These are phyloP conservation scores for Tachina fera DNA, from an alignment of 2,888 invertebrate genomes.

Conservation along the genomic window DNA sequence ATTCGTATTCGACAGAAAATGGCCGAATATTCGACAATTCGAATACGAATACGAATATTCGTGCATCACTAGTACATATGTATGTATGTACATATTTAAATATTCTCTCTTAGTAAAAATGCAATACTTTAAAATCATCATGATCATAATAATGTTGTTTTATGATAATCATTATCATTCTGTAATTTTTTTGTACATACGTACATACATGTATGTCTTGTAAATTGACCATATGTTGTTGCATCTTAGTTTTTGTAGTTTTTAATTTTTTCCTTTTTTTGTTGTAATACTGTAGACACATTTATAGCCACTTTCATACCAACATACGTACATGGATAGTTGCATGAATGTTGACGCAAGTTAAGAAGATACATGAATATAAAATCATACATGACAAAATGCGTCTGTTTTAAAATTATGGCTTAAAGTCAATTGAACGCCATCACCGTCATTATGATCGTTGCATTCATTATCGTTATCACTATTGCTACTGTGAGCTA, in stretches of 20 bases:
- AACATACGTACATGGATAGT: constrained; percentile 15
- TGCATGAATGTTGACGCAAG: constrained; percentile 31
- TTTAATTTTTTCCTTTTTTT: too few species aligned
- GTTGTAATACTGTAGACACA: constrained; percentile 18
- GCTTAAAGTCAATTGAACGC: constrained; percentile 52
- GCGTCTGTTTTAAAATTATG: constrained; percentile 62
- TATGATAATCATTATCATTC: constrained; percentile 40
- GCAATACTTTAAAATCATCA: constrained; percentile 56
- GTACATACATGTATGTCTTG: background rate
- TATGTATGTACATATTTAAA: constrained; percentile 2
- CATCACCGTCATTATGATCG: constrained; percentile 27
- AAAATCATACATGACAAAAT: constrained; percentile 68
- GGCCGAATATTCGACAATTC: too few species aligned
- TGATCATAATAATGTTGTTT: constrained; percentile 42
- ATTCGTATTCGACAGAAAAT: too few species aligned
- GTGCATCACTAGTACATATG: too few species aligned
- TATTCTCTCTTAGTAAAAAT: constrained; percentile 37
- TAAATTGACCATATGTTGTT: constrained; percentile 62
- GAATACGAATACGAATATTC: too few species aligned
- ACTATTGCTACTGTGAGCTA: constrained; percentile 6
- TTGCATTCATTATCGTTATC: constrained; percentile 30
- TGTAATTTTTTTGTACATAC: background rate
- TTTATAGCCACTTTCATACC: constrained; percentile 25
- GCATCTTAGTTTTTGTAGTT: constrained; percentile 21
- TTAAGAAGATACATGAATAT: constrained; percentile 53